These are phyloP conservation scores for Equus quagga DNA, from an alignment of 2,113 vertebrate genomes.

Conservation along the genomic window DNA sequence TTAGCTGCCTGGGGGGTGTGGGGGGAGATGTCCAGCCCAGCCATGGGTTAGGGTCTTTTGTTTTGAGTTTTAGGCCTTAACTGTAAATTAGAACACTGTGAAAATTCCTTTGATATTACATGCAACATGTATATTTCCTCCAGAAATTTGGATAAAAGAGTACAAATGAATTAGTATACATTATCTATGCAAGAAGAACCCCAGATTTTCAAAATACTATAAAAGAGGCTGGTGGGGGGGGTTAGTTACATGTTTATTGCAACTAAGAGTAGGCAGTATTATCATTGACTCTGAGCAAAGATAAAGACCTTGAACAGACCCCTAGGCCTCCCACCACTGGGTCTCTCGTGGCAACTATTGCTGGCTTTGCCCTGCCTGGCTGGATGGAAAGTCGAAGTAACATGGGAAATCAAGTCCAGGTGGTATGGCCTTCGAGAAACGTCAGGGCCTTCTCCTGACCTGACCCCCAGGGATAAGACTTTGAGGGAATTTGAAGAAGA, in stretches of 20 bases:
- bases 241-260: neutral
- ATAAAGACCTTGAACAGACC: neutral
- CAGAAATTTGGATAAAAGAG: neutral
- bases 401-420: neutral
- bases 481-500: neutral
- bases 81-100: neutral
- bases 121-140: neutral
- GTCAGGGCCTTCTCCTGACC: neutral
- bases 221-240: neutral
- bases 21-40: neutral
- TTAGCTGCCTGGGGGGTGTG: neutral
- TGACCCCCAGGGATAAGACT: neutral
- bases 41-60: neutral
- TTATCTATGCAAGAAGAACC: neutral
- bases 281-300: neutral
- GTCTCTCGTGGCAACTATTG: neutral
- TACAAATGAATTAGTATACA: neutral
- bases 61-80: constrained; percentile 30
- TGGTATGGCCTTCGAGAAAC: neutral
- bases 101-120: neutral
- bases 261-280: neutral
- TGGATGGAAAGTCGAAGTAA: neutral
- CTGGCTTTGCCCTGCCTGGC: neutral
- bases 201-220: neutral
- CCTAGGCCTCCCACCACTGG: neutral